Evolutionary conservation across 2,113 vertebrate genomes (phyloP).

Genomic region (Genyomyrus donnyi): DNA sequence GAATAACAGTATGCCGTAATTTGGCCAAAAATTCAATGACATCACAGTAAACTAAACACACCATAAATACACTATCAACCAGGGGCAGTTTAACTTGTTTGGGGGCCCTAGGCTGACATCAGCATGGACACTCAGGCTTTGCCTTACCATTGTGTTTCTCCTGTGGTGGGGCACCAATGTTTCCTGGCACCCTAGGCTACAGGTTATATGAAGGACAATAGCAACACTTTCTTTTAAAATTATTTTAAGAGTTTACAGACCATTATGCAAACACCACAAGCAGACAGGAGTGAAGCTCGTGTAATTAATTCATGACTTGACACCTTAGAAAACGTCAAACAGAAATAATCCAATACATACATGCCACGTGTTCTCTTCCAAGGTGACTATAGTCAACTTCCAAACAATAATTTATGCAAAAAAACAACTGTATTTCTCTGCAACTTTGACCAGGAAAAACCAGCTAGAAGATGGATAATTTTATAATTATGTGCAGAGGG

Average conservation of each 20-base stretch:
- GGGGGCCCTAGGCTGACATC: neutral
- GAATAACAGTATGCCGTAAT: neutral
- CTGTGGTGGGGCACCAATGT: neutral
- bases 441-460: neutral
- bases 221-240: neutral
- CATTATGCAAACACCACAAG: neutral
- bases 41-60: neutral
- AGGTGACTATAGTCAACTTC: neutral
- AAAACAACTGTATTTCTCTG: neutral
- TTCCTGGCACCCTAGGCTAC: neutral
- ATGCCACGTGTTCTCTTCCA: neutral
- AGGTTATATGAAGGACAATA: neutral
- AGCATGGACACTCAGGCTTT: neutral
- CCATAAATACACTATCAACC: neutral
- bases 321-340: neutral
- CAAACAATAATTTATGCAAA: neutral
- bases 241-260: neutral
- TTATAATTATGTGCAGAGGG: neutral
- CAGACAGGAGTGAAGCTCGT: neutral
- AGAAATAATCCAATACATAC: neutral
- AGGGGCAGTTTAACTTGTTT: neutral
- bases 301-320: neutral
- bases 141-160: neutral
- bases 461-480: neutral
- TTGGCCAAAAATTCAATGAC: neutral